A percentile compares a stretch with the other conserved stretches of the same genome.
phyloP scores from a whole-genome alignment of 1,140 invertebrate genomes.

The Cydia pomonella region DNA sequence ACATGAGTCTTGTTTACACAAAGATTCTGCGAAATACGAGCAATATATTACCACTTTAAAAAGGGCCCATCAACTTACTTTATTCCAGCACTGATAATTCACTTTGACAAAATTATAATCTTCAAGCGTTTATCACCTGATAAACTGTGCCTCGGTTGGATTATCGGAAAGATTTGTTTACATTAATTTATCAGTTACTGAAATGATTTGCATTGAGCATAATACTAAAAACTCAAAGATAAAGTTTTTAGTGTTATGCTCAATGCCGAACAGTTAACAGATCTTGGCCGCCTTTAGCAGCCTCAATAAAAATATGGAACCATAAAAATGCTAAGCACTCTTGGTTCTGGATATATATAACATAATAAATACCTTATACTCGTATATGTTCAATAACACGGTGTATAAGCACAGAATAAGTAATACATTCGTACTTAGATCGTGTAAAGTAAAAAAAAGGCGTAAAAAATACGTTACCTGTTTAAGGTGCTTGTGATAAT shows the following conservation, averaged over 20 bases:
- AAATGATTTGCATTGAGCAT: too few relatives aligned
- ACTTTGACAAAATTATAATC: neutral
- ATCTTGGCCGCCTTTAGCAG: neutral
- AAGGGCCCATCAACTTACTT: neutral
- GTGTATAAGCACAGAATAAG: too few relatives aligned
- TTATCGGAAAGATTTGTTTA: conserved; percentile 31
- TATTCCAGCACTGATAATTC: neutral
- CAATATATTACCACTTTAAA: neutral
- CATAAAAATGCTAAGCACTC: too few relatives aligned
- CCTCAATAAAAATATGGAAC: too few relatives aligned
- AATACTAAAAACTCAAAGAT: too few relatives aligned
- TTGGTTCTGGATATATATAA: too few relatives aligned
- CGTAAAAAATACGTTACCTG: too few relatives aligned
- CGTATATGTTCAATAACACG: too few relatives aligned
- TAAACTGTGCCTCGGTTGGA: neutral
- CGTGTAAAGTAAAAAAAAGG: too few relatives aligned
- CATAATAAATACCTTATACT: too few relatives aligned
- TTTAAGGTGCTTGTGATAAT: too few relatives aligned
- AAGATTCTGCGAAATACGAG: conserved; percentile 21
- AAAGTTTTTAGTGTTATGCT: neutral
- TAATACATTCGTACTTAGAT: too few relatives aligned
- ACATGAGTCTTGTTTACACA: conserved; percentile 24
- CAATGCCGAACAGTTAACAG: neutral
- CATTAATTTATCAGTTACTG: neutral
- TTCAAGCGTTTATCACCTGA: neutral